Conservation (phyloP, 2,113 vertebrate genomes). For the Callaeas wilsoni region DNA sequence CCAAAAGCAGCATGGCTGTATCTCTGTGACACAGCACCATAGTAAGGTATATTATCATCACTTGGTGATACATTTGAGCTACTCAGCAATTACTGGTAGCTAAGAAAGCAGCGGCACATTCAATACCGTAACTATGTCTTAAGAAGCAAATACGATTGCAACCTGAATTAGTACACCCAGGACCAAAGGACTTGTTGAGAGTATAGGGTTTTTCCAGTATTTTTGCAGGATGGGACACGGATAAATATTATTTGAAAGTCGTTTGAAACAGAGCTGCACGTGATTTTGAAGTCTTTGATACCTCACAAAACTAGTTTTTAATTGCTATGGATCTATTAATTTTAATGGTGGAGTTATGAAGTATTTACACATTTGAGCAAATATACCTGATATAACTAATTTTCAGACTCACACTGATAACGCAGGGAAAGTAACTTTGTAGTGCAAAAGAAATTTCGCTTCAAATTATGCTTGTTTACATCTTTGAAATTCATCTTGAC, state of each 20-base stretch:
- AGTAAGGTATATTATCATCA: not conserved
- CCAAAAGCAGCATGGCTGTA: not conserved
- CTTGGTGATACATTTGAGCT: not conserved
- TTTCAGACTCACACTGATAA: not conserved
- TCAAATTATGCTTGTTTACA: not conserved
- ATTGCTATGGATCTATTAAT: not conserved
- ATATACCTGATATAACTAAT: not conserved
- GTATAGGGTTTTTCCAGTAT: fast-evolving
- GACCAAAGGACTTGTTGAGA: not conserved
- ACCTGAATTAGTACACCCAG: not conserved
- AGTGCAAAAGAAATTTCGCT: not conserved
- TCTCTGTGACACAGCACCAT: not conserved
- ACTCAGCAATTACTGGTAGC: not conserved
- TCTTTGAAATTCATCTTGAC: not conserved
- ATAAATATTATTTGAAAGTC: not conserved
- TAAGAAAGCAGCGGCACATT: not conserved
- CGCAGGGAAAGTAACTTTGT: not conserved
- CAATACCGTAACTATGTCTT: not conserved
- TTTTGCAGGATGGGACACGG: not conserved
- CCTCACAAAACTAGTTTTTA: not conserved
- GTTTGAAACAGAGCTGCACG: not conserved
- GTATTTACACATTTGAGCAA: not conserved
- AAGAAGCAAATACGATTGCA: not conserved
- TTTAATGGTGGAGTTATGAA: not conserved
- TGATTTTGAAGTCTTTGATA: not conserved